These are phyloP conservation scores for Argynnis bischoffii DNA, from an alignment of 2,888 invertebrate genomes.

Conservation along the genomic window DNA sequence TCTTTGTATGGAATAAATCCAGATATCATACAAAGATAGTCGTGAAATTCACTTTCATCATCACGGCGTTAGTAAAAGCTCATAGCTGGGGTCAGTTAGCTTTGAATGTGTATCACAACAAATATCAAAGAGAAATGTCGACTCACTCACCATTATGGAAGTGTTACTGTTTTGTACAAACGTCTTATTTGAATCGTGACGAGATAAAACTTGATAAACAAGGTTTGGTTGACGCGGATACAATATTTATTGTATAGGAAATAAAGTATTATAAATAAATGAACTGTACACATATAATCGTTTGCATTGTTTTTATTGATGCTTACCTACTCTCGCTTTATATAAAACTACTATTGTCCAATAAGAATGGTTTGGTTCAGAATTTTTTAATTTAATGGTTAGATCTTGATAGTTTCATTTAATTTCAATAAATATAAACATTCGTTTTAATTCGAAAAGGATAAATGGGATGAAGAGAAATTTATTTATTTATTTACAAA, in stretches of 20 bases:
- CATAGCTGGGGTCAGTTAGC: slow-evolving; percentile 36
- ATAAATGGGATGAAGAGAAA: no score
- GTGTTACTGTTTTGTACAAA: slow-evolving; percentile 60
- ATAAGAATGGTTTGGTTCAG: no score
- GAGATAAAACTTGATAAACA: slow-evolving; percentile 62
- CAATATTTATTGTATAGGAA: slow-evolving; percentile 52
- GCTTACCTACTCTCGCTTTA: neutral
- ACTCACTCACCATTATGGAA: slow-evolving; percentile 58
- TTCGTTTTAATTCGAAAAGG: no score
- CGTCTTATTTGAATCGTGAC: slow-evolving; percentile 71
- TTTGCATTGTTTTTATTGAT: neutral
- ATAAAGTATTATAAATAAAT: slow-evolving; percentile 38
- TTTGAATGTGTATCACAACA: slow-evolving; percentile 48
- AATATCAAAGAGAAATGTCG: slow-evolving; percentile 52
- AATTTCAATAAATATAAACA: no score
- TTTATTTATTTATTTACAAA: no score
- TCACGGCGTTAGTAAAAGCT: slow-evolving; percentile 53
- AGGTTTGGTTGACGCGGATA: slow-evolving; percentile 55
- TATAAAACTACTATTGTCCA: no score
- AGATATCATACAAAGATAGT: slow-evolving; percentile 34
- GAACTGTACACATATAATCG: slow-evolving; percentile 26
- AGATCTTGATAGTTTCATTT: no score
- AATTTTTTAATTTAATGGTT: no score
- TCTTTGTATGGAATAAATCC: slow-evolving; percentile 56
- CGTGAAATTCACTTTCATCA: slow-evolving; percentile 62